Evolutionary conservation across 1,140 invertebrate genomes (phyloP).

Genomic region (Hyposmocoma kahamanoa): DNA sequence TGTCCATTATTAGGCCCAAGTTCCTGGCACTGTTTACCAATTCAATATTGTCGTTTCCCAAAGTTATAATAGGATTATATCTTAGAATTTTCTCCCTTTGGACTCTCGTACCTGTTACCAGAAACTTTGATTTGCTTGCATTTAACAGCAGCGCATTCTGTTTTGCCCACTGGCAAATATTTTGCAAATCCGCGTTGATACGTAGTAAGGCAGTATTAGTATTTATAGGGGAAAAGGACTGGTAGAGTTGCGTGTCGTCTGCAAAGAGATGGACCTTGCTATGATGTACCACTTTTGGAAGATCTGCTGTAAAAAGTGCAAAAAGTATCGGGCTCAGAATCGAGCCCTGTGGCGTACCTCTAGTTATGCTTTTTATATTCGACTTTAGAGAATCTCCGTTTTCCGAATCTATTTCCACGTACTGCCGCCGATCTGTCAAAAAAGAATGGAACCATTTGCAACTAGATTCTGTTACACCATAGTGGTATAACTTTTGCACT

Average conservation of each 20-base stretch:
- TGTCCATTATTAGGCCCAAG: slow-evolving; percentile 1
- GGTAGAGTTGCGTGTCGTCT: slow-evolving; percentile 25
- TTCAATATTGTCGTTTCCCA: background rate
- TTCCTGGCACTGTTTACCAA: background rate
- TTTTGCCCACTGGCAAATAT: background rate
- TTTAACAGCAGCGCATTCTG: background rate
- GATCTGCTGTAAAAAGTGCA: slow-evolving; percentile 13
- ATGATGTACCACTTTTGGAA: slow-evolving; percentile 6
- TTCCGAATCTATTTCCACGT: background rate
- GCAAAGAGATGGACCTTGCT: slow-evolving; percentile 21
- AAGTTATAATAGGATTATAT: background rate
- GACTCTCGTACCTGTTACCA: background rate
- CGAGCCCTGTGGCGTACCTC: slow-evolving; percentile 22
- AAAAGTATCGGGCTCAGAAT: slow-evolving; percentile 19
- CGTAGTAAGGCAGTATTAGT: background rate
- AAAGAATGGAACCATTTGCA: slow-evolving; percentile 11
- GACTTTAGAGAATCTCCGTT: background rate
- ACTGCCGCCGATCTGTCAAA: slow-evolving; percentile 7
- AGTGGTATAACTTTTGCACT: slow-evolving; percentile 2
- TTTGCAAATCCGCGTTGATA: background rate
- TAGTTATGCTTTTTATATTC: background rate
- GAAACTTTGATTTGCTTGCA: background rate
- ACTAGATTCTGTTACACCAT: slow-evolving; percentile 2
- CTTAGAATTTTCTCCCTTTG: background rate
- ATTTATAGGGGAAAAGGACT: background rate